Evolutionary conservation across 64 coral and sea anemone genomes (phyloP), one percentile per base, ranked within the genome.

Genomic region (Astreopora myriophthalma): DNA sequence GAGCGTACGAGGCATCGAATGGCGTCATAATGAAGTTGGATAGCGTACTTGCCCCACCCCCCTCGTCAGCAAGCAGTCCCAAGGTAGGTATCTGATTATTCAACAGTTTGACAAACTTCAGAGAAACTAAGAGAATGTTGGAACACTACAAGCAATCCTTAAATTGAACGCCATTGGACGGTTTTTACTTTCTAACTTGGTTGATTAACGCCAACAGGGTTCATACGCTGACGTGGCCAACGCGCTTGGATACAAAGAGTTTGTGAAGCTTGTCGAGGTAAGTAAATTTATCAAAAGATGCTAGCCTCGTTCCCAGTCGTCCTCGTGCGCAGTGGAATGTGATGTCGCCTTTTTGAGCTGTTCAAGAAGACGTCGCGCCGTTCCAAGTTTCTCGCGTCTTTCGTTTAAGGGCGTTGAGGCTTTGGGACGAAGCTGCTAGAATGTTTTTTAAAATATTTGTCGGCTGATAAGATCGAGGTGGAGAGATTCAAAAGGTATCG

Each of bases 1-100:
- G 81, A 66, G 79, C 34, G 13, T 85, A 63, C 4, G 79, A 84
- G 34, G 84, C 89, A 52, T 36, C 58, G 16, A 92, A 92, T 92
- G 89, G 89, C 10, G 7, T 73, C 29, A 36, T 92, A 7, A 37
- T 92, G n/a, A 92, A 92, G 24, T 51, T 92, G 48, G 80, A 92
- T 62, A 35, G 29, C 1, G 20, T 85, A 34, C 34, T 85, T 0
- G 75, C 6, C 13, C 89, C 89, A 51, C 89, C 89, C 10, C 89
- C 89, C 1, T 3, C 35, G 19, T 6, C 40, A 51, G 70, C 20
- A 24, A 40, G 10, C 39, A 52, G 22, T 13, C 36, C 67, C 44
- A 29, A n/a, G 65, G 85, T 87, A 74, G 22, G 48, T 19, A 32
- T 10, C 6, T 29, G 22, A 66, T 60, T 60, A 17, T 3, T 73